Base-by-base conservation (phyloP, 2,797 vertebrate species). In the Vultur gryphus region DNA sequence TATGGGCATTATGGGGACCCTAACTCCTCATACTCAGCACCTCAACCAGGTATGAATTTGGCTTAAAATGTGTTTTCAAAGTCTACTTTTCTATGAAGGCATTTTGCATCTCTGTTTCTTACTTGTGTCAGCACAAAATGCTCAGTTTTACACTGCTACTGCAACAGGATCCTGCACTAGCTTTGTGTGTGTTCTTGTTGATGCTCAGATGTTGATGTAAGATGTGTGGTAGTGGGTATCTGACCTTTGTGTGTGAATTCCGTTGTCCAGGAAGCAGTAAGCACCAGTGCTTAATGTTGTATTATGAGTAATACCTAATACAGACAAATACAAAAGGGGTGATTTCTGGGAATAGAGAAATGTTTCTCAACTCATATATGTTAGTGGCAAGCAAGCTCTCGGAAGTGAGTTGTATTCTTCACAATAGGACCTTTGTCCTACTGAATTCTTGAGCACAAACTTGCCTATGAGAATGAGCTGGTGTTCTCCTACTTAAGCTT, bases 1-100 rank as follows among this genome's bases (percentile, higher is more conserved):
- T 99, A 99, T 43, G 99, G 98, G 25, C 98, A 99, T 97, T 99
- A 99, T 44, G 98, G 99, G 43, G 98, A 98, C 31, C 94, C 97
- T 10, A 98, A 97, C 76, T 98, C 98, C 35, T 84, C 98, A 4
- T 98, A 98, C 35, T 78, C 93, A 21, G 39, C 98, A 72, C 96
- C 98, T 93, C 98, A 98, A 4, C 69, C 98, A 98, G 99, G 99
- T 99, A 97, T 92, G 86, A 29, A 44, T 59, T 39, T 57, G 31
- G 9, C 49, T 72, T 79, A n/a, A 77, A 54, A 20, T 39, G 25
- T n/a, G 14, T 65, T 85, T 75, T 71, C 21, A 46, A 48, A n/a
- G 5, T 43, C 75, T 76, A 2, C 51, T 41, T 75, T 70, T 62
- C 12, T 55, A 0, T 35, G 14, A 19, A 64, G 16, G 16, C 18